phyloP scores from a whole-genome alignment of 2,888 invertebrate species.

The Actias luna region DNA sequence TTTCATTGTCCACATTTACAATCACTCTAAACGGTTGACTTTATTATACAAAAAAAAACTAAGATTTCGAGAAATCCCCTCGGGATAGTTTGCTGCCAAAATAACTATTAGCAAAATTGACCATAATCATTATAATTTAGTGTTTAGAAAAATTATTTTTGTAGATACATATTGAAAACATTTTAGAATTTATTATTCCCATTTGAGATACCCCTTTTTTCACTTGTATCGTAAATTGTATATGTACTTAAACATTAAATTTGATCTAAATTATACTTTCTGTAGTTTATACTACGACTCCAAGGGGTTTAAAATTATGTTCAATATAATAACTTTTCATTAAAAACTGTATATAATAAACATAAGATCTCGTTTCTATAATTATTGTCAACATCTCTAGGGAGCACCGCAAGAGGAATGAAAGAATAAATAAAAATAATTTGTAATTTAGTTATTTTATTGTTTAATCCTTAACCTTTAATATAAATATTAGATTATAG shows the following conservation, averaged over 20 bases:
- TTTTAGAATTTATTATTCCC: not conserved
- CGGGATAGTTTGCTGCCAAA: not conserved
- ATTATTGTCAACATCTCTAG: slow-evolving; percentile 60
- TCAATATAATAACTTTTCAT: slow-evolving; percentile 37
- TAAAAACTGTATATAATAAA: slow-evolving; percentile 55
- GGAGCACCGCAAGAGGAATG: slow-evolving; percentile 70
- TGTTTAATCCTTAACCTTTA: not conserved
- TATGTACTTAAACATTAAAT: slow-evolving; percentile 16
- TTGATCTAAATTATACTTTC: slow-evolving; percentile 1
- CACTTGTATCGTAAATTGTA: slow-evolving; percentile 3
- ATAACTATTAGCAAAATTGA: not conserved
- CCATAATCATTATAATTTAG: not conserved
- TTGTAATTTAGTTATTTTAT: slow-evolving; percentile 12
- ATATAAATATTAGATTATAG: not conserved
- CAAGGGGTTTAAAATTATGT: slow-evolving; percentile 25
- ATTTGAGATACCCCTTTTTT: not conserved
- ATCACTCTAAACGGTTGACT: not conserved
- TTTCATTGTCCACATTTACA: not conserved
- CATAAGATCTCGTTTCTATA: slow-evolving; percentile 67
- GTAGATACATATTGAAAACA: not conserved
- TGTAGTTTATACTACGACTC: too few relatives aligned
- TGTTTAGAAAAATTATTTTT: not conserved
- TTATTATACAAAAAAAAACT: not conserved
- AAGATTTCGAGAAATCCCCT: not conserved
- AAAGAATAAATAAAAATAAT: slow-evolving; percentile 59